Base-by-base conservation (phyloP, 2,888 invertebrate species). In the Synergus umbraculus region DNA sequence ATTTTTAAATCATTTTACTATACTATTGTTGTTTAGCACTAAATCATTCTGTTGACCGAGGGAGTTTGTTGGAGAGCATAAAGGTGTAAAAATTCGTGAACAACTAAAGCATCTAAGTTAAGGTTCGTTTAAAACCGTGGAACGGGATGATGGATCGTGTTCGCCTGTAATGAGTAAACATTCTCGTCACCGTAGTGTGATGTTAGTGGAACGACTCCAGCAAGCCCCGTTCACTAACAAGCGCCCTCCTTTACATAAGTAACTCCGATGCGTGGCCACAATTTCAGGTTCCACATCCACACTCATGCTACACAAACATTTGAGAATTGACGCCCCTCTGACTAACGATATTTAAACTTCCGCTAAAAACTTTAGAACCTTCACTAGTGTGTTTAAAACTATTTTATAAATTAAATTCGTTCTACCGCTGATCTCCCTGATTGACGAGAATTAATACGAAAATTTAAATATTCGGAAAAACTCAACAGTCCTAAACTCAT, bases 61-160 rank as follows among this genome's bases (percentile, higher is more conserved):
- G 54, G 54, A 54, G 12, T 60, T 60, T 10, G 22, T 60, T 60
- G 60, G 60, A 60, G 15, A 65, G 41, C n/a, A 65, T 41, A 43
- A n/a, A 65, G 8, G 41, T 41, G n/a, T 65, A 41, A 65, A 65
- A 65, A 41, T 41, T 37, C 41, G 13, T 41, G 43, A 41, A 65
- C 65, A 65, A 65, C n/a, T 65, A 41, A 65, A 65, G 41, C n/a
- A 65, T 15, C 37, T 41, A n/a, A 37, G 41, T 41, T 65, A n/a
- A n/a, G 3, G n/a, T n/a, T 65, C 65, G 41, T 41, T 65, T n/a
- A 8, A 3, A 65, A 15, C 46, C 18, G 29, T 46, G 49, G 46
- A 69, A 69, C 49, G 22, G 46, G 69, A 46, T 49, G 65, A 65
- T 65, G 43, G 65, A 65, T 65, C 41, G 41, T 65, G 65, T 65